phyloP scores from a whole-genome alignment of 2,113 vertebrate genomes.

The Pristiophorus japonicus region DNA sequence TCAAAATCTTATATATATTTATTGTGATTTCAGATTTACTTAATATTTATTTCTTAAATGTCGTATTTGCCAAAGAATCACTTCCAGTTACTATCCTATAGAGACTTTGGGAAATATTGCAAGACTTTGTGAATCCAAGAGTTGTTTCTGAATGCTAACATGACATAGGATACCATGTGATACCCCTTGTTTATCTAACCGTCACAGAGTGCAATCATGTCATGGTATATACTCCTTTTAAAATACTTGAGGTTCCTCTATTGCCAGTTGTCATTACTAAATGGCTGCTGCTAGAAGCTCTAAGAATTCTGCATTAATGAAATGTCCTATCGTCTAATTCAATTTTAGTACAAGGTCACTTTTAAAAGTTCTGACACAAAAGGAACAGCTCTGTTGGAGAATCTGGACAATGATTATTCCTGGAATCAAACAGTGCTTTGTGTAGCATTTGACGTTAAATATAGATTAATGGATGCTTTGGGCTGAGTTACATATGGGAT shows the following conservation, averaged over 20 bases:
- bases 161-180: conserved; percentile 37
- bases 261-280: conserved; percentile 52
- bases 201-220: conserved; percentile 49
- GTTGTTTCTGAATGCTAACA: conserved; percentile 21
- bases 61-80: not conserved
- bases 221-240: conserved; percentile 56
- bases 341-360: conserved; percentile 68
- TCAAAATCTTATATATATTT: not conserved
- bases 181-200: conserved; percentile 58
- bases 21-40: not conserved
- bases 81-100: not conserved
- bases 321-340: conserved; percentile 70
- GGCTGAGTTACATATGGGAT: not conserved
- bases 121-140: conserved; percentile 34
- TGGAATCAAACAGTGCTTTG: conserved; percentile 7
- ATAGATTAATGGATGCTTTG: not conserved
- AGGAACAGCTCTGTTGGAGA: not conserved
- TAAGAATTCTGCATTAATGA: conserved; percentile 67
- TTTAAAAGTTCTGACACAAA: conserved; percentile 22
- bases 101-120: conserved; percentile 32
- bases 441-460: not conserved
- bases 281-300: conserved; percentile 59
- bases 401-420: not conserved
- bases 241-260: conserved; percentile 56
- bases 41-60: not conserved